A percentile compares a stretch with the other conserved stretches of the same genome.
Evolutionary conservation across 2,888 invertebrate species (phyloP).

Genomic region (Coelinius sp.): DNA sequence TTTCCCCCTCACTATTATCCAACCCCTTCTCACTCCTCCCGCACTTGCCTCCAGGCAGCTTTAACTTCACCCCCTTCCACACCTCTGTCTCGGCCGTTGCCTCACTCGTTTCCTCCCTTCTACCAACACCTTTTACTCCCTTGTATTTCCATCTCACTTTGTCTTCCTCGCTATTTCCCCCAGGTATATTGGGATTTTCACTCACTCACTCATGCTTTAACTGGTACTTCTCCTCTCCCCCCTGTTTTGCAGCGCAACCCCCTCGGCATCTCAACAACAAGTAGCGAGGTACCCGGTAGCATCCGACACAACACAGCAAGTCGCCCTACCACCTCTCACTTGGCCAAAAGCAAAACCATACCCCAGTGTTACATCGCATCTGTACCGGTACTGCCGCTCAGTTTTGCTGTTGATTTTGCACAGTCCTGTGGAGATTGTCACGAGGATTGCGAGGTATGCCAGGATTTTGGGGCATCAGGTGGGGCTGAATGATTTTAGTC

Average conservation of each 20-base stretch:
- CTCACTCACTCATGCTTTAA: slow-evolving; percentile 32
- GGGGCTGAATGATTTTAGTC: not conserved
- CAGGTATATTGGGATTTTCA: slow-evolving; percentile 41
- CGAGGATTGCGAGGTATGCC: not conserved
- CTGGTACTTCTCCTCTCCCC: slow-evolving; percentile 38
- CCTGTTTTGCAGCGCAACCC: slow-evolving; percentile 43
- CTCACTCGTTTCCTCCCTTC: slow-evolving; percentile 21
- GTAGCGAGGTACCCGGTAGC: slow-evolving; percentile 65
- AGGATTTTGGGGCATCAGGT: not conserved
- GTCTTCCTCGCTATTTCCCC: slow-evolving; percentile 40
- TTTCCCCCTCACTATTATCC: not conserved
- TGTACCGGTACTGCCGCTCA: slow-evolving; percentile 33
- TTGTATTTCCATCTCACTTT: slow-evolving; percentile 8
- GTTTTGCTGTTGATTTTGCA: slow-evolving; percentile 24
- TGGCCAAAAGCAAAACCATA: slow-evolving; percentile 33
- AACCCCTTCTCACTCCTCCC: not conserved
- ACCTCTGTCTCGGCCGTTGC: not conserved
- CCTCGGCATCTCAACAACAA: slow-evolving; percentile 68
- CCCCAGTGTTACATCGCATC: slow-evolving; percentile 31
- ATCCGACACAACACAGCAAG: slow-evolving; percentile 69
- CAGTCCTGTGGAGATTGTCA: not conserved
- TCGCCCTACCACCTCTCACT: slow-evolving; percentile 46
- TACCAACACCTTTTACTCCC: slow-evolving; percentile 18
- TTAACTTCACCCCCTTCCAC: not conserved
- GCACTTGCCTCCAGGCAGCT: slow-evolving; percentile 5